phyloP scores from a whole-genome alignment of 2,888 invertebrate genomes.

The Tachystola acroxantha region DNA sequence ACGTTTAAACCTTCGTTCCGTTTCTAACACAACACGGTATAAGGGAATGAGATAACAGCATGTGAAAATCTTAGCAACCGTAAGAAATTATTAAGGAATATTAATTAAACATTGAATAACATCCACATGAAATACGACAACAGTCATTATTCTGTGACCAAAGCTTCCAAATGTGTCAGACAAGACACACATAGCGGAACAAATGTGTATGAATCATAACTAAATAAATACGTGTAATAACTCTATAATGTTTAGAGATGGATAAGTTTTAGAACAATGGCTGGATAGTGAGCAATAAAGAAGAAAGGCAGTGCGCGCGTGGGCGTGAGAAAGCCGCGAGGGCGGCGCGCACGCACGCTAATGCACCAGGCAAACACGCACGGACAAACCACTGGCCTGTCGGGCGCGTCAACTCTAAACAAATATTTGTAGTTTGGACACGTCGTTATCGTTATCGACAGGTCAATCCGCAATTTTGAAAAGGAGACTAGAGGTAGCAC shows the following conservation, averaged over 20 bases:
- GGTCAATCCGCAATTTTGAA: too few species aligned
- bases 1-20: too few species aligned
- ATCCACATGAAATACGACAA: too few species aligned
- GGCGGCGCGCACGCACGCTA: conserved; percentile 44
- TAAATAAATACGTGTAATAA: conserved; percentile 5
- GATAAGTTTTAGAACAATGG: conserved; percentile 24
- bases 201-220: conserved; percentile 10
- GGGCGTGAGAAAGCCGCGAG: conserved; percentile 66
- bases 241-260: conserved; percentile 9
- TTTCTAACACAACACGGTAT: too few species aligned
- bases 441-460: not conserved
- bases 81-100: too few species aligned
- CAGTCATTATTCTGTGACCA: too few species aligned
- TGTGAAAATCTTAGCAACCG: too few species aligned
- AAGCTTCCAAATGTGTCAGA: too few species aligned
- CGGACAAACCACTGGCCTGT: conserved; percentile 19
- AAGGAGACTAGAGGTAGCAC: too few species aligned
- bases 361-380: conserved; percentile 59
- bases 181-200: conserved; percentile 1
- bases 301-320: conserved; percentile 48
- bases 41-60: too few species aligned
- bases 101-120: too few species aligned
- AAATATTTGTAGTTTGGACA: not conserved
- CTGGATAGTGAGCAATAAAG: conserved; percentile 45
- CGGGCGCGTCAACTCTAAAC: too few species aligned